Evolutionary conservation across 2,888 invertebrate species (phyloP), one percentile per base, ranked within the genome.

Genomic region (Meteorus cinctellus): DNA sequence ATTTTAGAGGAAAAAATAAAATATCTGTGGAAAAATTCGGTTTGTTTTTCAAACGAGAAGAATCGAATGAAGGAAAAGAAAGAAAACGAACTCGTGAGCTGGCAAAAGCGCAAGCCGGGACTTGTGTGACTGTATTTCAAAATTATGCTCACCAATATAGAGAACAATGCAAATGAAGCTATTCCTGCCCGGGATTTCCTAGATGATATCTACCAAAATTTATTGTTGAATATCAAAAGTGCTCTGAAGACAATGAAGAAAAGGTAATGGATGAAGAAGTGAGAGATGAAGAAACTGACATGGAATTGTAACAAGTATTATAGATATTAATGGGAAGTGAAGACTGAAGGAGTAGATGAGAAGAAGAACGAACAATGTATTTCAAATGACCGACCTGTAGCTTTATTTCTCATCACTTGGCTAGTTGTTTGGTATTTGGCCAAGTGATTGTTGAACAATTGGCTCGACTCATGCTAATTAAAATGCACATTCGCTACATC

Each of bases 41-140:
- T 41, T 41, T 41, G 8, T 2, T 41, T 41, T 41, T 41, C 12
- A 41, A 41, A 41, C 8, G 41, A 41, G 4, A 41, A 41, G 16
- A 48, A n/a, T 48, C 2, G 14, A 48, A 16, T 16, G 48, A 10
- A 10, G 10, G 48, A 6, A 29, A 41, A 62, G n/a, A 71, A 71
- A 41, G 45, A 74, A 68, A 72, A 72, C 41, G 73, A 67, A 66
- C 45, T 34, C 41, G 51, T 65, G 60, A 27, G 68, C 55, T 79
- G 79, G 78, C 78, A 79, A 72, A 48, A 34, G 29, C n/a, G 65
- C 75, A 69, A 66, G 70, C 27, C 29, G 72, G 60, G 76, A 51
- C 59, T 36, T 51, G 19, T 36, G 36, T 48, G 6, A 12, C 2
- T 31, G 27, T 14, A 16, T 36, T 16, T 19, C 24, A 16, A 5